Percentiles rank a stretch among this genome's conserved stretches.
Evolutionary conservation across 1,140 invertebrate genomes (phyloP).

Genomic region (Eumaeus atala): DNA sequence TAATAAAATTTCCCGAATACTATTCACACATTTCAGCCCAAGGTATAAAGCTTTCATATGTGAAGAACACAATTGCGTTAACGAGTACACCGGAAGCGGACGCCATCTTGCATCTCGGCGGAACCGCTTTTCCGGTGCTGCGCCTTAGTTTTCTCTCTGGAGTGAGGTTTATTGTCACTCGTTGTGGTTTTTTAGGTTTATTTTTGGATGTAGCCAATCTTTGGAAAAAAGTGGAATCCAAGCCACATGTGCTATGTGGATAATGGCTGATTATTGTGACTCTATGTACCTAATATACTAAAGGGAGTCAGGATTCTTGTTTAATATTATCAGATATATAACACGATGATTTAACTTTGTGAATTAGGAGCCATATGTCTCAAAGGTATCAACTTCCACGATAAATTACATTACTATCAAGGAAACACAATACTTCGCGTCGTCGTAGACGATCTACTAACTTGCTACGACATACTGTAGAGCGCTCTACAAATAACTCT

Average conservation of each 20-base stretch:
- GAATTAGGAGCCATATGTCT: no score
- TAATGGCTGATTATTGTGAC: neutral
- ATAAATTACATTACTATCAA: no score
- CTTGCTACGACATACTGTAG: no score
- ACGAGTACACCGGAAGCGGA: conserved; percentile 22
- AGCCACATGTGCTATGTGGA: neutral
- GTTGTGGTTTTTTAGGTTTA: conserved; percentile 6
- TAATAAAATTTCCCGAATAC: no score
- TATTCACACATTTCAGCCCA: neutral
- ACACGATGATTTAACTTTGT: no score
- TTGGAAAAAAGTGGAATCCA: neutral
- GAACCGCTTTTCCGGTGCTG: conserved; percentile 24
- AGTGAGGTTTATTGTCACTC: conserved; percentile 14
- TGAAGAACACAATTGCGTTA: conserved; percentile 26
- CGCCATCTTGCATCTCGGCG: conserved; percentile 25
- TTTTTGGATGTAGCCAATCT: neutral
- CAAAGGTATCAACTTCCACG: no score
- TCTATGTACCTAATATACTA: no score
- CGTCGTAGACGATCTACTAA: no score
- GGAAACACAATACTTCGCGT: no score
- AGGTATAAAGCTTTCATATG: conserved; percentile 9
- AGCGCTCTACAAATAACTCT: no score
- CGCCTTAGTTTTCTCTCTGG: conserved; percentile 8
- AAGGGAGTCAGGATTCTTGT: no score
- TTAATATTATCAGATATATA: no score